Percentiles rank a stretch among this genome's conserved stretches.
Evolutionary conservation across 2,797 vertebrate genomes (phyloP).

Genomic region (Lepus townsendii): DNA sequence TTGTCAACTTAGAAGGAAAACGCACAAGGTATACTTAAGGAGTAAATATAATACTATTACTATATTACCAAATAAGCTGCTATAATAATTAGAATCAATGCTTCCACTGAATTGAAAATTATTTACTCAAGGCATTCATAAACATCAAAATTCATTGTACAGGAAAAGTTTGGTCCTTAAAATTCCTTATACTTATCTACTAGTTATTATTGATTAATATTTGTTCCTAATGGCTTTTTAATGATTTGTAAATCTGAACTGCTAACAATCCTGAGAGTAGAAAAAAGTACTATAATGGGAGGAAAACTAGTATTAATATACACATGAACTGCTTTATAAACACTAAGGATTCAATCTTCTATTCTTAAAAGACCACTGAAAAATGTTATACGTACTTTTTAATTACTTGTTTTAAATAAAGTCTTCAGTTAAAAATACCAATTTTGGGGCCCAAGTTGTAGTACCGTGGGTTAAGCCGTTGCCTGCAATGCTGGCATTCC

Average conservation of each 20-base stretch:
- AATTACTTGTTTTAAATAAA: slow-evolving; percentile 35
- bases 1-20: background rate
- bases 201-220: background rate
- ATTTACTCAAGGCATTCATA: background rate
- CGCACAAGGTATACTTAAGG: background rate
- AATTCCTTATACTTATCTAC: background rate
- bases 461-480: too few relatives aligned
- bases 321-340: background rate
- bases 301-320: background rate
- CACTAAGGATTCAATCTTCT: background rate
- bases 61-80: background rate
- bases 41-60: background rate
- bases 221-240: background rate
- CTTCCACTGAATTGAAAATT: background rate
- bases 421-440: slow-evolving; percentile 9
- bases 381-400: background rate
- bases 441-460: background rate
- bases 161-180: background rate
- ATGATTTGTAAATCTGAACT: background rate
- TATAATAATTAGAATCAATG: background rate
- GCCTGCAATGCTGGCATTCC: too few relatives aligned
- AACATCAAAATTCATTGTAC: background rate
- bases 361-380: slow-evolving; percentile 1
- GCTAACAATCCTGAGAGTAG: background rate
- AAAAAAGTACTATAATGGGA: slow-evolving; percentile 16